Conservation (phyloP, 2,888 invertebrate genomes). For the Netelia fuscicornis region DNA sequence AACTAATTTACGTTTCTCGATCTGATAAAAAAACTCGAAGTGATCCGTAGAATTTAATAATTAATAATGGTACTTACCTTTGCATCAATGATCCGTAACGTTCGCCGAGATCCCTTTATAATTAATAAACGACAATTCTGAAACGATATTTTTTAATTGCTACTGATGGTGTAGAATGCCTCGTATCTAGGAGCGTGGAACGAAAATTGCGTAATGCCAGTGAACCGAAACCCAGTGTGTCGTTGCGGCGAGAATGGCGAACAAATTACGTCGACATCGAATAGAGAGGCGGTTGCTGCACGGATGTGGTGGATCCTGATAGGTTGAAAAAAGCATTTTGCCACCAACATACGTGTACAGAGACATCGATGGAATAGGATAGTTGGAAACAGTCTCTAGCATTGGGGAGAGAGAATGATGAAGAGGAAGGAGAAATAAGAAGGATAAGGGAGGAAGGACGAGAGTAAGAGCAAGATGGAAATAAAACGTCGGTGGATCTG, state of each 20-base stretch:
- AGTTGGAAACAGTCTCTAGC: constrained; percentile 40
- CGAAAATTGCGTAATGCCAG: constrained; percentile 53
- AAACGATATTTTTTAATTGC: background rate
- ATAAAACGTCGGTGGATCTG: constrained; percentile 60
- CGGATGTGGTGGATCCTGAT: background rate
- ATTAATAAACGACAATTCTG: too few relatives aligned
- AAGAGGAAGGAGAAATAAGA: constrained; percentile 12
- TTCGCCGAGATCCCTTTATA: too few relatives aligned
- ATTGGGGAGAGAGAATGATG: constrained; percentile 33
- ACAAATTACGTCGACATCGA: constrained; percentile 71
- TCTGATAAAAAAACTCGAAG: too few relatives aligned
- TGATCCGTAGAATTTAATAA: too few relatives aligned
- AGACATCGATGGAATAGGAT: background rate
- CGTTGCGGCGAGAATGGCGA: constrained; percentile 66
- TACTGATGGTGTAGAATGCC: background rate
- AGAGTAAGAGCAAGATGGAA: constrained; percentile 6
- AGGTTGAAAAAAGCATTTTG: constrained; percentile 52
- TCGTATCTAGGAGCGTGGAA: background rate
- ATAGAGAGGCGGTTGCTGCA: constrained; percentile 2
- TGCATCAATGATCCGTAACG: too few relatives aligned
- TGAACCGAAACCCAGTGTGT: constrained; percentile 56
- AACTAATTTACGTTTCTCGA: too few relatives aligned
- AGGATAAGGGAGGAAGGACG: constrained; percentile 18
- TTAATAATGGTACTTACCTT: too few relatives aligned
- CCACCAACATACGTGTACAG: background rate